phyloP scores from a whole-genome alignment of 2,797 vertebrate genomes.

The Chromobotia macracanthus region DNA sequence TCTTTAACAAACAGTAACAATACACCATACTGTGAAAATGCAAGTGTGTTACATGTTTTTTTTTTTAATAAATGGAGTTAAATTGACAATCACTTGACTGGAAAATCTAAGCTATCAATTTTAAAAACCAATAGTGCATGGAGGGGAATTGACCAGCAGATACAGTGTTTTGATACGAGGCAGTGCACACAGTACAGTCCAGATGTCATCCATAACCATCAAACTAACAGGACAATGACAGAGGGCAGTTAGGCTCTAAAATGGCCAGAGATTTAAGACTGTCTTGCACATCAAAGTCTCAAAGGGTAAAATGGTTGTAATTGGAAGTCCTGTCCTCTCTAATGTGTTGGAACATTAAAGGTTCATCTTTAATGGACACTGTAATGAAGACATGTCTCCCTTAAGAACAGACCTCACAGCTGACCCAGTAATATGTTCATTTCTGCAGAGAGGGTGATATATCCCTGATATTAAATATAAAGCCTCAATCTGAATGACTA shows the following conservation, averaged over 20 bases:
- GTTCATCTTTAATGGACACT: constrained; percentile 62
- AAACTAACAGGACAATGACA: constrained; percentile 36
- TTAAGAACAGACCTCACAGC: constrained; percentile 40
- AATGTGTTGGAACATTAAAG: constrained; percentile 59
- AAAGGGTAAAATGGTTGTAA: constrained; percentile 41
- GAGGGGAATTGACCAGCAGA: constrained; percentile 8
- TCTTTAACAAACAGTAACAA: background rate
- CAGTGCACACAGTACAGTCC: background rate
- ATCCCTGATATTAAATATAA: constrained; percentile 35
- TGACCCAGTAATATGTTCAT: constrained; percentile 54
- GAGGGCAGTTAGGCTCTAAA: constrained; percentile 53
- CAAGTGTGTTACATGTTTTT: too few species aligned
- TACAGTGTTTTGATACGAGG: constrained; percentile 1
- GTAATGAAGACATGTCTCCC: constrained; percentile 58
- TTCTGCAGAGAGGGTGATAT: constrained; percentile 42
- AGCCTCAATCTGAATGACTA: constrained; percentile 54
- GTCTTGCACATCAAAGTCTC: constrained; percentile 31
- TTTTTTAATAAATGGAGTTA: background rate
- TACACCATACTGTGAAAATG: too few species aligned
- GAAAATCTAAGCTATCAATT: constrained; percentile 4
- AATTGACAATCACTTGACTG: background rate
- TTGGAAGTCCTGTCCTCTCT: constrained; percentile 49
- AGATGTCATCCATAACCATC: constrained; percentile 46
- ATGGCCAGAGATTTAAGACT: constrained; percentile 47
- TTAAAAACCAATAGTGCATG: background rate